Conservation (phyloP, 1,140 invertebrate species). For the Diachasmimorpha longicaudata region DNA sequence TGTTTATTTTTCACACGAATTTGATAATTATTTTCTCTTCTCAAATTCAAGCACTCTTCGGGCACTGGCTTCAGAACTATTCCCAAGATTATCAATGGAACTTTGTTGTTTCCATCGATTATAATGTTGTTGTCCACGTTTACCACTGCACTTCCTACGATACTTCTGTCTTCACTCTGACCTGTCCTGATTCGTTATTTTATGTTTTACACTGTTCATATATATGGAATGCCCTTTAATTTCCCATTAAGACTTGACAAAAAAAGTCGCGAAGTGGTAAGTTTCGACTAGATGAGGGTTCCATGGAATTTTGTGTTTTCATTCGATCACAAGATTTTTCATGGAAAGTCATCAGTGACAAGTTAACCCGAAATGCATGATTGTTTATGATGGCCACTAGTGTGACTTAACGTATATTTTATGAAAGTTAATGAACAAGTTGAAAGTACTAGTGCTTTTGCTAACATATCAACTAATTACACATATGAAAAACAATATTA, state of each 20-base stretch:
- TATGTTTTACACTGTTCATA: slow-evolving; percentile 3
- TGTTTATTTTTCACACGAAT: not conserved
- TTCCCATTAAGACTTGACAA: slow-evolving; percentile 1
- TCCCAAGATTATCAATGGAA: not conserved
- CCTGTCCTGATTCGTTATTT: slow-evolving; percentile 20
- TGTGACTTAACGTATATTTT: slow-evolving; percentile 30
- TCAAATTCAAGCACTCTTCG: not conserved
- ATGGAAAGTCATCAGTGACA: slow-evolving; percentile 22
- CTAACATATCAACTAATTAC: not conserved
- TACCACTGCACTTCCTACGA: slow-evolving; percentile 4
- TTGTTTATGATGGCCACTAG: slow-evolving; percentile 43
- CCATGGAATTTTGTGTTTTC: not conserved
- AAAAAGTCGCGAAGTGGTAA: slow-evolving; percentile 15
- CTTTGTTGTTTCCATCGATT: not conserved
- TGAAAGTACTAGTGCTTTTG: not conserved
- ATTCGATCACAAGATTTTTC: not conserved
- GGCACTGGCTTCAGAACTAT: slow-evolving; percentile 4
- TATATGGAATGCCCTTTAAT: not conserved
- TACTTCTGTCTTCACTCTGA: slow-evolving; percentile 1
- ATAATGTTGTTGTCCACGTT: not conserved
- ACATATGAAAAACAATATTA: no score
- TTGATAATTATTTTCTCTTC: not conserved
- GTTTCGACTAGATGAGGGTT: slow-evolving; percentile 4
- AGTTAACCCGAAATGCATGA: slow-evolving; percentile 55
- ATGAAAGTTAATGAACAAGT: slow-evolving; percentile 35